Evolutionary conservation across 2,113 vertebrate genomes (phyloP).

Genomic region (Formicarius rufipectus): DNA sequence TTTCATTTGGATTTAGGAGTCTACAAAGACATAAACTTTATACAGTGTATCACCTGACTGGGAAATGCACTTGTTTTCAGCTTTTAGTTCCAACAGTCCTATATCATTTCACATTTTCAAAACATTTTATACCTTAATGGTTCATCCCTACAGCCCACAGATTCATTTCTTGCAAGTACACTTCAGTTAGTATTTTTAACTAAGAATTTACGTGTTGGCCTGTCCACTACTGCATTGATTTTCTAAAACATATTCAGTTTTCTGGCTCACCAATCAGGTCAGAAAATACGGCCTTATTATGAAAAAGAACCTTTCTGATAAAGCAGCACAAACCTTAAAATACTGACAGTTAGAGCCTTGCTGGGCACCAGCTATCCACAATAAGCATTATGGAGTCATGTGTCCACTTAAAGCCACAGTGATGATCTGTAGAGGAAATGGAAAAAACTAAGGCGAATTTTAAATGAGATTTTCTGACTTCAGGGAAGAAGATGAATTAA

Average conservation of each 20-base stretch:
- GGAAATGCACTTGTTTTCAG: not conserved
- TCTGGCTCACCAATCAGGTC: not conserved
- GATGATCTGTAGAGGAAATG: not conserved
- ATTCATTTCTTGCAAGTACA: not conserved
- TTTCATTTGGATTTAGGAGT: not conserved
- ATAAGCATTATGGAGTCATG: not conserved
- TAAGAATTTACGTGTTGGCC: not conserved
- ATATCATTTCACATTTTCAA: not conserved
- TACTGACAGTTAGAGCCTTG: not conserved
- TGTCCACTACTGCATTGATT: not conserved
- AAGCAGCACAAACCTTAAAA: constrained; percentile 30
- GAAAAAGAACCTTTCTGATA: constrained; percentile 9
- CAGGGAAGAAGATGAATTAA: not conserved
- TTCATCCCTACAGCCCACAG: not conserved
- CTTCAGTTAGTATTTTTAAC: constrained; percentile 40
- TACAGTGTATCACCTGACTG: not conserved
- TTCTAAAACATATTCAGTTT: constrained; percentile 38
- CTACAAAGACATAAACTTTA: not conserved
- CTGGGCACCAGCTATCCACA: not conserved
- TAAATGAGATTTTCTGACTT: not conserved
- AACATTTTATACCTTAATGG: not conserved
- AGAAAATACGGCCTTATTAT: not conserved
- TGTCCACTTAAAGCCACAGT: not conserved
- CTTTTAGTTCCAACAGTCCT: not conserved
- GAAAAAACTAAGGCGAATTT: not conserved